Conservation (phyloP, 2,797 vertebrate genomes). For the Danio jaintianensis region DNA sequence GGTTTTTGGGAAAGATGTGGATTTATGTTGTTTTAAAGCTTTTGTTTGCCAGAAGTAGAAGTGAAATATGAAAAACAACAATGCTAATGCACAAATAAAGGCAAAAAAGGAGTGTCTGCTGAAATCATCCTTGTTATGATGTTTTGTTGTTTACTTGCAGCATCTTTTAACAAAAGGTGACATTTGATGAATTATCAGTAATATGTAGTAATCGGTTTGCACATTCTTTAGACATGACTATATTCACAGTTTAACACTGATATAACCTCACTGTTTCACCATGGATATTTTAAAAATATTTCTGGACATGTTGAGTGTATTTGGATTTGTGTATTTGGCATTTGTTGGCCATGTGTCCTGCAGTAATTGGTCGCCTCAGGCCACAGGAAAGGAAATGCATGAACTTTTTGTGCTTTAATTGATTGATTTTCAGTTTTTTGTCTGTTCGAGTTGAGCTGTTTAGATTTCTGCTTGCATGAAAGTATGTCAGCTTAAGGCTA, state of each 20-base stretch:
- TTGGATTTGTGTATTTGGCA: conserved; percentile 6
- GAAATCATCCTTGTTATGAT: neutral
- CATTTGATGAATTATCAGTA: neutral
- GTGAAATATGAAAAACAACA: neutral
- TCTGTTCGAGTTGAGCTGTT: neutral
- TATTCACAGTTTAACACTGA: neutral
- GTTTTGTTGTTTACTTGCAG: neutral
- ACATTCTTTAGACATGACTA: neutral
- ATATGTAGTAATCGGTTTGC: neutral
- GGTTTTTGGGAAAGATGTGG: neutral
- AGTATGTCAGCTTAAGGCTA: neutral
- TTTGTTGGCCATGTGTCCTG: neutral
- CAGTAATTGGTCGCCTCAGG: neutral
- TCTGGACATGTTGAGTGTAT: neutral
- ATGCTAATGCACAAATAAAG: neutral
- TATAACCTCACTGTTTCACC: neutral
- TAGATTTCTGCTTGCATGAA: neutral
- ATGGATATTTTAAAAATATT: neutral
- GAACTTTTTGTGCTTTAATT: conserved; percentile 3
- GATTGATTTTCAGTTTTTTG: conserved; percentile 1
- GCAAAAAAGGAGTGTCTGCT: neutral
- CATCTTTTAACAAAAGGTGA: neutral
- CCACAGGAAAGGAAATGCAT: neutral
- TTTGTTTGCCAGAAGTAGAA: neutral
- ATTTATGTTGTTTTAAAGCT: neutral